Evolutionary conservation across 2,888 invertebrate genomes (phyloP), one percentile per base, ranked within the genome.

Genomic region (Gastrophysa polygoni): DNA sequence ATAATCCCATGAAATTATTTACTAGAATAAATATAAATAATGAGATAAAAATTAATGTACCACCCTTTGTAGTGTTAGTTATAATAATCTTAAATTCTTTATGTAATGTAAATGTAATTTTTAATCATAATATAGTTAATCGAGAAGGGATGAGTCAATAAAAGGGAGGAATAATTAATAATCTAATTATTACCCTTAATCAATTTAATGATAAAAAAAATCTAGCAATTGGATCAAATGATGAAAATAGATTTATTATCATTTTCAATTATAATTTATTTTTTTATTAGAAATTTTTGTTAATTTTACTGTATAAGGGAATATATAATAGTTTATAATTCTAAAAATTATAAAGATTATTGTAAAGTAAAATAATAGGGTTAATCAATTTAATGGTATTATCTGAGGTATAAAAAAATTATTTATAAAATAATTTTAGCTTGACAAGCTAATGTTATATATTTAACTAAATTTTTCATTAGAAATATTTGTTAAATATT

Each of bases 381-480:
- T 68, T 71, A 83, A 69, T 84, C 85, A 86, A 68, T 82, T 84
- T 80, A 88, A 82, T 5, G 88, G 88, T 38, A 85, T 84, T 87
- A 89, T 88, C 86, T 89, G 89, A 59, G 88, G 88, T 0, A 89
- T 88, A 80, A 86, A 88, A 86, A 85, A 85, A 85, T 87, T 87
- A 84, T 84, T 82, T 51, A 52, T 63, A 70, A 57, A 63, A 74
- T 84, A 83, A 87, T 85, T 87, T 87, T 84, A 87, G 84, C 82
- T 84, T 88, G 88, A 89, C 87, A 88, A 84, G 82, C 84, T 87
- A 86, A 84, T 82, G 82, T 86, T 86, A 84, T 85, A n/a, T 72
- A 18, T 61, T 85, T 82, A 85, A 84, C 81, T 83, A 83, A 83
- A 81, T 80, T 84, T 75, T 80, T 84, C 85, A 87, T 85, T 86